Conservation (phyloP, 2,113 vertebrate species). For the mouse (Mus musculus) region GRCm39 chr17:36094501-36095000, state of each 20-base stretch:
- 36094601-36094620: too few relatives aligned
- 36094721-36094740: neutral
- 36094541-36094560: neutral
- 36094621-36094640: too few relatives aligned
- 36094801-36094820: neutral
- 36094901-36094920: neutral
- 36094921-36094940: neutral
- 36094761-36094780: too few relatives aligned
- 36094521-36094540: neutral
- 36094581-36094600: neutral
- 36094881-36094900: neutral
- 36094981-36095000: neutral
- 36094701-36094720: neutral
- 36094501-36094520: neutral
- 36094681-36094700: too few relatives aligned
- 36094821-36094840: rapidly evolving
- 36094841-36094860: neutral
- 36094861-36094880: neutral
- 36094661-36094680: neutral
- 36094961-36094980: neutral
- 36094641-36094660: neutral
- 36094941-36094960: neutral
- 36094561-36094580: neutral
- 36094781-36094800: neutral
- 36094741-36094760: neutral